Percentiles rank a stretch among this genome's conserved stretches.
Conservation (phyloP, 2,888 invertebrate species). For the Athetis lepigone region DNA sequence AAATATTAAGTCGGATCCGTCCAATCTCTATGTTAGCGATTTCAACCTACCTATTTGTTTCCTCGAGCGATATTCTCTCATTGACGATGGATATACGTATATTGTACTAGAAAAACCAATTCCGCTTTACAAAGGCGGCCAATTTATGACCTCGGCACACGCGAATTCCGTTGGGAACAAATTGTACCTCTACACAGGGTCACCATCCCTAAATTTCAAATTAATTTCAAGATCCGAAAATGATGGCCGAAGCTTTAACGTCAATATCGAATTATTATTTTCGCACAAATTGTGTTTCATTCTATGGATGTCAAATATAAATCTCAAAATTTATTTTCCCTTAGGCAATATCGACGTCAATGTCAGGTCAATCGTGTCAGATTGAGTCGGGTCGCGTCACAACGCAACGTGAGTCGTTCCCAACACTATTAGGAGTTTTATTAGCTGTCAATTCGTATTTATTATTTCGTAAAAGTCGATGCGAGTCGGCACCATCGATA, state of each 20-base stretch:
- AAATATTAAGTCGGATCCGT: conserved; percentile 4
- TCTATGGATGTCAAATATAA: conserved; percentile 67
- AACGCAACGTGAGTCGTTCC: conserved; percentile 70
- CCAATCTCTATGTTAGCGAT: conserved; percentile 22
- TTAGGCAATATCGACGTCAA: conserved; percentile 66
- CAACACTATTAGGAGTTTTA: conserved; percentile 79
- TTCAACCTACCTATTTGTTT: conserved; percentile 52
- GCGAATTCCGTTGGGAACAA: conserved; percentile 65
- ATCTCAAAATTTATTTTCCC: conserved; percentile 68
- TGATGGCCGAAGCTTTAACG: conserved; percentile 63
- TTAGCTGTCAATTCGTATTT: conserved; percentile 76
- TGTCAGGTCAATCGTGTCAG: conserved; percentile 69
- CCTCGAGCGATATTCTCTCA: conserved; percentile 65
- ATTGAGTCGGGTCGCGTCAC: conserved; percentile 81
- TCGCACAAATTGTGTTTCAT: conserved; percentile 66
- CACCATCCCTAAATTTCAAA: conserved; percentile 65
- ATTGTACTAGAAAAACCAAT: conserved; percentile 83
- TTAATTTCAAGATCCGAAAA: conserved; percentile 68
- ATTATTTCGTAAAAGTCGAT: conserved; percentile 59
- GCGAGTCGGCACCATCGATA: conserved; percentile 36
- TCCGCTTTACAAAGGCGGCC: conserved; percentile 80
- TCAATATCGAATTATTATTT: conserved; percentile 62
- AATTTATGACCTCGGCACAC: conserved; percentile 80
- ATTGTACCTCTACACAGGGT: conserved; percentile 50
- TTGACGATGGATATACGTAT: conserved; percentile 64